Evolutionary conservation across 1,140 invertebrate genomes (phyloP).

Genomic region (Capitella teleta): DNA sequence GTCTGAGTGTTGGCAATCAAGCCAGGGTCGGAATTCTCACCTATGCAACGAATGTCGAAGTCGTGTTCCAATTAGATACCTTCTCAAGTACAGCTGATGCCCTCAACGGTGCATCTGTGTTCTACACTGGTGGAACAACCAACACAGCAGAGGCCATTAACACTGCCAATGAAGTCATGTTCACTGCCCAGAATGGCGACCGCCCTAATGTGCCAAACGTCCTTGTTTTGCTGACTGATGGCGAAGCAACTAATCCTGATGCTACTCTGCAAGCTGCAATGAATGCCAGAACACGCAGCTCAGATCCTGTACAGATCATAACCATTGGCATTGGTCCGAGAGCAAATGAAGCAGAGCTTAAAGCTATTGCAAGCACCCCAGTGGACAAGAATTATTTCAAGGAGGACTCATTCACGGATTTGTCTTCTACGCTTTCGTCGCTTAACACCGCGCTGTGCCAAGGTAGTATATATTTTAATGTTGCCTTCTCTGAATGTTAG

Average conservation of each 20-base stretch:
- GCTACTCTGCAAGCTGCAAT: conserved; percentile 4
- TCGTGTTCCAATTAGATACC: too few species aligned
- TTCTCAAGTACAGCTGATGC: too few species aligned
- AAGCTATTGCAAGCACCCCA: conserved; percentile 5
- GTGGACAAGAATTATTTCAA: too few species aligned
- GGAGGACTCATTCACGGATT: too few species aligned
- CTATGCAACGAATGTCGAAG: too few species aligned
- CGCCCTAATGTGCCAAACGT: not conserved
- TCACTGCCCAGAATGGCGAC: conserved; percentile 7
- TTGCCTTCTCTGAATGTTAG: too few species aligned
- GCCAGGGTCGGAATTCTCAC: too few species aligned
- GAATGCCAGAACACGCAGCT: not conserved
- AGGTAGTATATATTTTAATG: too few species aligned
- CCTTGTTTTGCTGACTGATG: conserved; percentile 6
- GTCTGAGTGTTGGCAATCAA: too few species aligned
- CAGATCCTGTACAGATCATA: conserved; percentile 13
- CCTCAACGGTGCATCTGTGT: conserved; percentile 10
- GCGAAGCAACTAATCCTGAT: conserved; percentile 21
- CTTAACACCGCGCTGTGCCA: too few species aligned
- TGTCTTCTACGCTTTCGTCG: too few species aligned
- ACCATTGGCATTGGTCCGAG: conserved; percentile 7
- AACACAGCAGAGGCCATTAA: conserved; percentile 2
- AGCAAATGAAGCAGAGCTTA: not conserved
- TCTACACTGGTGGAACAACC: not conserved
- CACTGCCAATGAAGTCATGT: not conserved